Evolutionary conservation across 1,140 invertebrate genomes (phyloP).

Genomic region (Neocloeon triangulifer): DNA sequence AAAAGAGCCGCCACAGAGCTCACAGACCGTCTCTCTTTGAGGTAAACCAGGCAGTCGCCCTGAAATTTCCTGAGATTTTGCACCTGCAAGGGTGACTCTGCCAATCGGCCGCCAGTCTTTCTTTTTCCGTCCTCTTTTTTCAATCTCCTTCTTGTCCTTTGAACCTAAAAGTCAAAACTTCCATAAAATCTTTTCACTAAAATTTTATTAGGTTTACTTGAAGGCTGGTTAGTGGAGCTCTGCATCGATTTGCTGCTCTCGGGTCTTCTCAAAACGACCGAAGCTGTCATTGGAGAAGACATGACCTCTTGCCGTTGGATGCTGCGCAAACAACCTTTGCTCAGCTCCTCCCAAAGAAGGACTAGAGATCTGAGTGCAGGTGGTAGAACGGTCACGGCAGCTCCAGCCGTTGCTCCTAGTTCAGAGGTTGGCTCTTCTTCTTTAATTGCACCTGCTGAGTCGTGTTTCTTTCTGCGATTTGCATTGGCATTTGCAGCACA

Average conservation of each 20-base stretch:
- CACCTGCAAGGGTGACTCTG: too few species aligned
- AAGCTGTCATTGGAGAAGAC: conserved; percentile 11
- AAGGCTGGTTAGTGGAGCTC: too few species aligned
- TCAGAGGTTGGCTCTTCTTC: too few species aligned
- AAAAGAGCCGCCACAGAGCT: conserved; percentile 58
- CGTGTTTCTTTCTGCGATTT: conserved; percentile 26
- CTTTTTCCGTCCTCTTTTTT: conserved; percentile 27
- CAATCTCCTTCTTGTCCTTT: too few species aligned
- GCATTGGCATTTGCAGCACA: conserved; percentile 49
- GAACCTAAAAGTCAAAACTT: too few species aligned
- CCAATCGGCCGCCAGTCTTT: conserved; percentile 25
- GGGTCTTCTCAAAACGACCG: too few species aligned
- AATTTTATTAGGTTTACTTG: too few species aligned
- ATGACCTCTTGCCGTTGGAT: conserved; percentile 17
- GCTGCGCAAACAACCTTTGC: conserved; percentile 13
- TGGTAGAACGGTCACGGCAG: conserved; percentile 44
- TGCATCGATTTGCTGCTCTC: too few species aligned
- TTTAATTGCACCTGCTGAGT: conserved; percentile 22
- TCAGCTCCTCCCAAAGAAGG: conserved; percentile 76
- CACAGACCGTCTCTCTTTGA: conserved; percentile 43
- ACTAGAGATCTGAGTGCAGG: conserved; percentile 62
- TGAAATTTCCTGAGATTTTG: neutral
- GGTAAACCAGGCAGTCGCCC: neutral
- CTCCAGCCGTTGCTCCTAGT: conserved; percentile 11
- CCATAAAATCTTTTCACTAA: too few species aligned